Conservation (phyloP, 2,888 invertebrate species). For the Ctenicera cuprea region DNA sequence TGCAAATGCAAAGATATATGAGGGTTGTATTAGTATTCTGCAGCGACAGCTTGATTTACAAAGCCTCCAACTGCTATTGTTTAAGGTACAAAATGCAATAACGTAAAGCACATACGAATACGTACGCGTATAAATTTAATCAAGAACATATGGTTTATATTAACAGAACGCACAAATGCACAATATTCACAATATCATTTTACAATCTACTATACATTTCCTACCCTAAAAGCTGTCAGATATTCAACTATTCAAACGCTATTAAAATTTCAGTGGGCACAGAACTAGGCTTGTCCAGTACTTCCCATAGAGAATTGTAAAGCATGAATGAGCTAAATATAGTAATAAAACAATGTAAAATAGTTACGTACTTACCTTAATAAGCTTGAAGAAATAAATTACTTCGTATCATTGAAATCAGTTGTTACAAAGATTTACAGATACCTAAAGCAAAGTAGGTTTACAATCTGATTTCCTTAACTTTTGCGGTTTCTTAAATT, state of each 20-base stretch:
- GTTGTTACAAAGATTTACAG: too few relatives aligned
- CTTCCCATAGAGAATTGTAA: too few relatives aligned
- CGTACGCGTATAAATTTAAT: background rate
- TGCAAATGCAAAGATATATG: conserved; percentile 21
- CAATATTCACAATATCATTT: background rate
- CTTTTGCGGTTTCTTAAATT: too few relatives aligned
- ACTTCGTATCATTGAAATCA: too few relatives aligned
- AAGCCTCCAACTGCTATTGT: background rate
- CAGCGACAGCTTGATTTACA: conserved; percentile 34
- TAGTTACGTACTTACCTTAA: too few relatives aligned
- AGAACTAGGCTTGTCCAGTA: too few relatives aligned
- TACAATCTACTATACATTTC: background rate
- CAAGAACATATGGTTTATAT: background rate
- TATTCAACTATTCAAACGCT: background rate
- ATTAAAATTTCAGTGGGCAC: too few relatives aligned
- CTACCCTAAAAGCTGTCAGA: background rate
- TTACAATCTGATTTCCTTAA: too few relatives aligned
- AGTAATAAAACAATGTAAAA: too few relatives aligned
- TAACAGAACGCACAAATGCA: background rate
- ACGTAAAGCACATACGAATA: conserved; percentile 17
- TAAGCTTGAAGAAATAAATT: too few relatives aligned
- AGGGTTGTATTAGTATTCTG: conserved; percentile 31
- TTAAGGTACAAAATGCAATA: conserved; percentile 19
- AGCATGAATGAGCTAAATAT: too few relatives aligned
- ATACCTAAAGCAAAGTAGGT: too few relatives aligned